Base-by-base conservation (phyloP, 2,888 invertebrate species). In the Lithophane ornitopus region DNA sequence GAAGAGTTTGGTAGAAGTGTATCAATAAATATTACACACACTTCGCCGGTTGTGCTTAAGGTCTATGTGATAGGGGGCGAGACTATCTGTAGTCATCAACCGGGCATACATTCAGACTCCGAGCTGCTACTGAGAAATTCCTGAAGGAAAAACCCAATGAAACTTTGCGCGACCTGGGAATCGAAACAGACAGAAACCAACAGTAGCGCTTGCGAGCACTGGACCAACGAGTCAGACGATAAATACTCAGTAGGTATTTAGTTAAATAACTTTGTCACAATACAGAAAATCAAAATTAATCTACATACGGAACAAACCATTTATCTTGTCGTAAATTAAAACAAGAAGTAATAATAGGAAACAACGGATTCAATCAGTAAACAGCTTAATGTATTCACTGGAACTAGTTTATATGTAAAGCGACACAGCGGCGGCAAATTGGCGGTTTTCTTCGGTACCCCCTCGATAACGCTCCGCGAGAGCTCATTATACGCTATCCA, bases 371-470 rank as follows among this genome's bases (percentile, higher is more conserved):
- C 80, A 85, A 84, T 84, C 84, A 83, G 80, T 80, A 76, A 82
- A 74, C 86, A 85, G 83, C 63, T 79, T 69, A 76, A 85, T 83
- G 19, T 85, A 83, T 85, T 83, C 85, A 66, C 41, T 39, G 68
- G 74, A 85, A 74, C 81, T 77, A 83, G 82, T 83, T 83, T 83
- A 83, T 81, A 83, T 85, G 82, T 85, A 81, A 85, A 83, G 69
- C 82, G 85, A 59, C 52, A 34, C 72, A 7, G 41, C 73, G 72
- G 61, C 75, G 75, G 71, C 68, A 71, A 85, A 85, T 85, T 82
- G 76, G 82, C 82, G 82, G 82, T 71, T 83, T 82, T 76, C 82
- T 85, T 74, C 46, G n/a, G 56, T 11, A n/a, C 7, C n/a, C 52
- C 7, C 34, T 56, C 7, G 67, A 19, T 4, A 39, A 19, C 56